These are phyloP conservation scores for Campylorhamphus procurvoides DNA, from an alignment of 2,113 vertebrate genomes.

Conservation along the genomic window DNA sequence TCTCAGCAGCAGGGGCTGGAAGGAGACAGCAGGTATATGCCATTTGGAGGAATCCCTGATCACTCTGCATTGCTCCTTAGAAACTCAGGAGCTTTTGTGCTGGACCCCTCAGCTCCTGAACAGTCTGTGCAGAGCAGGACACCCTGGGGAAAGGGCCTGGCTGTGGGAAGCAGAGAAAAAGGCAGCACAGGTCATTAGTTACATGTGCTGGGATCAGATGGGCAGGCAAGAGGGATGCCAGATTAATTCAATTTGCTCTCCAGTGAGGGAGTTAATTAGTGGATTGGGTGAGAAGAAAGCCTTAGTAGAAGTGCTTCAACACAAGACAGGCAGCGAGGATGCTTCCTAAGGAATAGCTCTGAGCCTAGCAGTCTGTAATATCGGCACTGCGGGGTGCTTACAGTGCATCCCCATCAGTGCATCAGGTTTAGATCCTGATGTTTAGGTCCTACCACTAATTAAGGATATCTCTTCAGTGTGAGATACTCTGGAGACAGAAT, in stretches of 20 bases:
- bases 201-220: background rate
- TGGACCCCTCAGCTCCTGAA: background rate
- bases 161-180: background rate
- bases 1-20: background rate
- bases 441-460: background rate
- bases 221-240: background rate
- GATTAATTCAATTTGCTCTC: background rate
- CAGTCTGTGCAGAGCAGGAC: background rate
- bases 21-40: background rate
- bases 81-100: background rate
- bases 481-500: background rate
- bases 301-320: background rate
- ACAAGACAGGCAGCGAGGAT: background rate
- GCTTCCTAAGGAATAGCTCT: background rate
- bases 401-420: background rate
- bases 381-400: background rate
- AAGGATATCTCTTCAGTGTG: background rate
- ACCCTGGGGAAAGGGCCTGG: background rate
- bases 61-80: background rate
- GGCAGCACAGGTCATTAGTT: background rate
- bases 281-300: background rate
- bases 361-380: background rate
- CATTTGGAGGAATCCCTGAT: background rate
- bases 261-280: background rate
- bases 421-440: background rate